A percentile compares a stretch with the other conserved stretches of the same genome.
Conservation (phyloP, 1,140 invertebrate genomes). For the Cataglyphis hispanica region DNA sequence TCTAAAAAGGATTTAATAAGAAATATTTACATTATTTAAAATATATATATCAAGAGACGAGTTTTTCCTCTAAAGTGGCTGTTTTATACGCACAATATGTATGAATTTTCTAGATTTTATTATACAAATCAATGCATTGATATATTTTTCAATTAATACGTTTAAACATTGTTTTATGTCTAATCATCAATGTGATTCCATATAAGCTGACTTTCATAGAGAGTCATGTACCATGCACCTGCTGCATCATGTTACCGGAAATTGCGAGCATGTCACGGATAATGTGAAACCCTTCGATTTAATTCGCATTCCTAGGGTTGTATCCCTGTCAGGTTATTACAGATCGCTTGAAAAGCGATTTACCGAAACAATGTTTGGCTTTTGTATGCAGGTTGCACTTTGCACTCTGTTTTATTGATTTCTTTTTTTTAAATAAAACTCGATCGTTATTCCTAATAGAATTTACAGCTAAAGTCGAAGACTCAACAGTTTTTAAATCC, state of each 20-base stretch:
- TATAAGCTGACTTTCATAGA: constrained; percentile 18
- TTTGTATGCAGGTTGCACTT: not conserved
- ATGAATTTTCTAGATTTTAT: not conserved
- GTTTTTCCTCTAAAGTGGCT: not conserved
- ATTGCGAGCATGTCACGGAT: constrained; percentile 46
- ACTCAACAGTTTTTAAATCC: no score
- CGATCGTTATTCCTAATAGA: no score
- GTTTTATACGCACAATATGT: not conserved
- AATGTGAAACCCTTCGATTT: constrained; percentile 19
- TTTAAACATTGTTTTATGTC: not conserved
- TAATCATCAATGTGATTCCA: not conserved
- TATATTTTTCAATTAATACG: not conserved
- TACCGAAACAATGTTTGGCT: not conserved
- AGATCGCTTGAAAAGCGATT: constrained; percentile 6
- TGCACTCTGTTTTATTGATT: not conserved
- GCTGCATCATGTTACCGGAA: constrained; percentile 37
- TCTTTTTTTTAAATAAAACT: not conserved
- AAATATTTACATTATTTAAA: no score
- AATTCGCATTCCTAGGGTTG: constrained; percentile 14
- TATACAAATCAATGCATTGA: not conserved
- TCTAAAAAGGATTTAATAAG: no score
- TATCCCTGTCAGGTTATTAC: not conserved
- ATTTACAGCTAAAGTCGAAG: no score
- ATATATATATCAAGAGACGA: no score
- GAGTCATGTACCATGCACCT: constrained; percentile 14